phyloP scores from a whole-genome alignment of 2,888 invertebrate species.

The Nephrotoma guestfalica region DNA sequence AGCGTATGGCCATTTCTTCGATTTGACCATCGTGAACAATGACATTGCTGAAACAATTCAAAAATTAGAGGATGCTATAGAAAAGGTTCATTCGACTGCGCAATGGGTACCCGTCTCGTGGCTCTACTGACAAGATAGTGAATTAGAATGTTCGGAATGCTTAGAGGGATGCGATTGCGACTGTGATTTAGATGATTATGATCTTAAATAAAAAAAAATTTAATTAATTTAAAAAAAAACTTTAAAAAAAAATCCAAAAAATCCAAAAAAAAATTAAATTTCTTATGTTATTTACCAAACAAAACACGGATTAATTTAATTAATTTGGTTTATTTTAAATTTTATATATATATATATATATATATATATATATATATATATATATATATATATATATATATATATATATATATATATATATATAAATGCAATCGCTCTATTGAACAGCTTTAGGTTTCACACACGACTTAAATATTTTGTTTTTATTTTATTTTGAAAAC shows the following conservation, averaged over 20 bases:
- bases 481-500: background rate
- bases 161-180: slow-evolving; percentile 33
- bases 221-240: background rate
- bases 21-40: slow-evolving; percentile 95
- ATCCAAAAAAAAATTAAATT: background rate
- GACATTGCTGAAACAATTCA: slow-evolving; percentile 98
- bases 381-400: no score
- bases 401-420: background rate
- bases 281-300: background rate
- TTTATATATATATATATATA: background rate
- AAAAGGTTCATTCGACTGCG: slow-evolving; percentile 76
- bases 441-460: background rate
- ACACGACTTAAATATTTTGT: background rate
- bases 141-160: slow-evolving; percentile 33
- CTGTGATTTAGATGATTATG: slow-evolving; percentile 23
- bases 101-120: slow-evolving; percentile 98
- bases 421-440: background rate
- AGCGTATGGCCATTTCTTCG: slow-evolving; percentile 98
- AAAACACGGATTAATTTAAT: background rate
- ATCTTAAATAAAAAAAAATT: slow-evolving; percentile 11
- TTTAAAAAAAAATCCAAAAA: background rate
- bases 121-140: slow-evolving; percentile 49
- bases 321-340: background rate
- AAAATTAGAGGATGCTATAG: slow-evolving; percentile 80
- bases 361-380: no score